These are phyloP conservation scores for Natator depressus DNA, from an alignment of 2,113 vertebrate genomes.

Conservation along the genomic window DNA sequence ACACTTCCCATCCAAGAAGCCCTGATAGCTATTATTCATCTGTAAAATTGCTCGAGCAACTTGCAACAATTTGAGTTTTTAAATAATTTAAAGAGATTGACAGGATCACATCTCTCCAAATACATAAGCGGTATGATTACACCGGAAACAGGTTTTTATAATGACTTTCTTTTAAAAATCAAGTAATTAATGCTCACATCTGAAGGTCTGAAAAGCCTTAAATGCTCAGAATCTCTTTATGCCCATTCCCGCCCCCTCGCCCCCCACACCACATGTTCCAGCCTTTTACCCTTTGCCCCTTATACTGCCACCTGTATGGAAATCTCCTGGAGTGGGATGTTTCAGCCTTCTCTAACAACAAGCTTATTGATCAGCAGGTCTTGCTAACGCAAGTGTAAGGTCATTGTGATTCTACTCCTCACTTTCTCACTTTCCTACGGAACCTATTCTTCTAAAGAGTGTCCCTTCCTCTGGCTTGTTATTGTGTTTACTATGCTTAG, in stretches of 20 bases:
- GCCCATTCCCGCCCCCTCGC: slow-evolving; percentile 4
- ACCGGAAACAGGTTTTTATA: not conserved
- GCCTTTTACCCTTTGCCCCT: slow-evolving; percentile 5
- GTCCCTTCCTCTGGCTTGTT: slow-evolving; percentile 32
- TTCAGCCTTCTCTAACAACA: slow-evolving; percentile 49
- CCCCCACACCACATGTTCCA: not conserved
- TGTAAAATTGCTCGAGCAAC: slow-evolving; percentile 38
- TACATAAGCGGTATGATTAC: slow-evolving; percentile 51
- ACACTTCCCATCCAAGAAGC: slow-evolving; percentile 39
- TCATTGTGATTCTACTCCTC: slow-evolving; percentile 42
- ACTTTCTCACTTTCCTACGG: slow-evolving; percentile 52
- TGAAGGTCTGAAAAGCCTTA: slow-evolving; percentile 58
- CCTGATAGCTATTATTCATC: slow-evolving; percentile 45
- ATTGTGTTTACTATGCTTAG: slow-evolving; percentile 56
- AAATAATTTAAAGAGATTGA: slow-evolving; percentile 63
- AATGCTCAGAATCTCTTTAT: slow-evolving; percentile 10
- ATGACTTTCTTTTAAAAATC: slow-evolving; percentile 43
- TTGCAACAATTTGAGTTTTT: slow-evolving; percentile 56
- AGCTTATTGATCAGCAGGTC: slow-evolving; percentile 51
- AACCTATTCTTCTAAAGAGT: slow-evolving; percentile 40
- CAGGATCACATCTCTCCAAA: slow-evolving; percentile 9
- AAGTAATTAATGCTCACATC: not conserved
- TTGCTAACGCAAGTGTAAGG: slow-evolving; percentile 36
- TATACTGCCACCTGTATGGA: not conserved
- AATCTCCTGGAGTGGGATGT: not conserved